Evolutionary conservation across 2,888 invertebrate genomes (phyloP), one percentile per base, ranked within the genome.

Genomic region (Phragmatobia fuliginosa): DNA sequence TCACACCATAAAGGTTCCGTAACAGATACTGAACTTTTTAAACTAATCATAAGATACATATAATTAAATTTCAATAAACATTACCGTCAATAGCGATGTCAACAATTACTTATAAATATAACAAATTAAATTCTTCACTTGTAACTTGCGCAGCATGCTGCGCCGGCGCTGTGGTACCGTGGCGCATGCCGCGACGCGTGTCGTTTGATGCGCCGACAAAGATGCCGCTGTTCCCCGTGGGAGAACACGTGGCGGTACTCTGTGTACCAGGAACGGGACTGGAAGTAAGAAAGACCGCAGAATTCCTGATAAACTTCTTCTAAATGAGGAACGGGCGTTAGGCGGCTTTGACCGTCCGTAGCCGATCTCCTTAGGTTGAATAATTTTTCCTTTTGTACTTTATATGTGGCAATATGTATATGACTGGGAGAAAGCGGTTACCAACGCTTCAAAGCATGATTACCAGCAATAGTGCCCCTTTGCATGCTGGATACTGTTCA

Each of bases 141-240:
- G 69, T 76, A 56, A 69, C 76, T 78, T 75, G 66, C 1, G 71
- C 62, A 60, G 77, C 68, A 33, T n/a, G 59, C 65, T 76, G 83
- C 81, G 84, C 79, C 65, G 62, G 83, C 84, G 83, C 87, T 80
- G 73, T 70, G 56, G 73, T 65, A 75, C 75, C 71, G 79, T 81
- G 70, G 80, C 81, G 83, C 79, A 83, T 77, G 88, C 86, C 84
- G 88, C 85, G 88, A 84, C 86, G 88, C 90, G 86, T 88, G 87
- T 85, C 87, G 85, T 94, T 94, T 94, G 94, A 92, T 86, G 80
- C 81, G 88, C 94, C 94, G 94, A 92, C 94, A 94, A 94, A 94
- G 92, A 68, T 77, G 85, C 90, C 90, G 90, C 87, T 28, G 10
- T 18, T n/a, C 49, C 63, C 63, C 72, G 83, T 81, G 83, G 80